Percentiles rank a stretch among this genome's conserved stretches.
Evolutionary conservation across 2,888 invertebrate species (phyloP).

Genomic region (Watsonalla binaria): DNA sequence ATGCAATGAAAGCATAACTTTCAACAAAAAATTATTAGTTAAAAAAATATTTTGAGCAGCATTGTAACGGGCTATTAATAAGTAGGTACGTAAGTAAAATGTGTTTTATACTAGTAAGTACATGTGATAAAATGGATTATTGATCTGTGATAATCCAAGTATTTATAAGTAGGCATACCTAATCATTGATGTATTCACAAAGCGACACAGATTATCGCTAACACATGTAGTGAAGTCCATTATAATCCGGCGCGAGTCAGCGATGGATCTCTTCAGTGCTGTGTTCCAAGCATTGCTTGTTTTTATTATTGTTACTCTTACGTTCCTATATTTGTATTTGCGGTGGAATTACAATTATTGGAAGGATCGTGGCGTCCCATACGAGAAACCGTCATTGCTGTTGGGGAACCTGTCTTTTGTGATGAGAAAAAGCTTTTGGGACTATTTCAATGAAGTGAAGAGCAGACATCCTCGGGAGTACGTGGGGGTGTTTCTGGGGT

Average conservation of each 20-base stretch:
- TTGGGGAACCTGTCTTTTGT: constrained; percentile 49
- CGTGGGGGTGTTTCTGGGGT: constrained; percentile 49
- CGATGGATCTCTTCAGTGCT: constrained; percentile 12
- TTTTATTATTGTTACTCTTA: constrained; percentile 22
- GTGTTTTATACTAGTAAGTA: too few species aligned
- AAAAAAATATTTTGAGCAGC: too few species aligned
- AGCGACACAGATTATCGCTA: background rate
- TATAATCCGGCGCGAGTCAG: background rate
- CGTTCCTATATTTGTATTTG: constrained; percentile 32
- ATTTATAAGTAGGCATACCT: too few species aligned
- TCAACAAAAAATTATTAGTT: too few species aligned
- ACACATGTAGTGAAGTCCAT: background rate
- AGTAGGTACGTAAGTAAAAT: too few species aligned
- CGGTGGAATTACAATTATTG: constrained; percentile 49
- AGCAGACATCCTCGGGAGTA: constrained; percentile 39
- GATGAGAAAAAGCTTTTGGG: constrained; percentile 48
- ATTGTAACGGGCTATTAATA: too few species aligned
- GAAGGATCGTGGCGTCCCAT: constrained; percentile 48
- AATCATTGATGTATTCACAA: background rate
- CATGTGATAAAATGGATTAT: too few species aligned
- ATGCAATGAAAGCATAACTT: too few species aligned
- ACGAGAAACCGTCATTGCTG: constrained; percentile 38
- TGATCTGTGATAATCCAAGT: too few species aligned
- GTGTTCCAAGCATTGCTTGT: constrained; percentile 20
- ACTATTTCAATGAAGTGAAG: constrained; percentile 38